Conservation (phyloP, 1,140 invertebrate genomes). For the Trachymyrmex cornetzi region DNA sequence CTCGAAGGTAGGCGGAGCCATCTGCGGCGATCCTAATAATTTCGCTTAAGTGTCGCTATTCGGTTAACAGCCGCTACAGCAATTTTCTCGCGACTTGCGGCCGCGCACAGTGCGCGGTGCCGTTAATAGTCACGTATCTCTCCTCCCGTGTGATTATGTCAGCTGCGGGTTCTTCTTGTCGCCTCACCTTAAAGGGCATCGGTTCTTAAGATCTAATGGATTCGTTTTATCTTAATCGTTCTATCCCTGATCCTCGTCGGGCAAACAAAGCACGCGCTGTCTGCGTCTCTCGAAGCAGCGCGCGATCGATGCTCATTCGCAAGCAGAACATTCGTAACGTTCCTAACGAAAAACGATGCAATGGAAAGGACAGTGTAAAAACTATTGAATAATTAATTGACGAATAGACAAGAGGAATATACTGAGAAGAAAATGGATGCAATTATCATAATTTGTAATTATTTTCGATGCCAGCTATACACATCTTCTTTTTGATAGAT, state of each 20-base stretch:
- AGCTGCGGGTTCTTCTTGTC: conserved; percentile 64
- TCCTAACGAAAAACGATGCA: neutral
- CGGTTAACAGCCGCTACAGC: conserved; percentile 57
- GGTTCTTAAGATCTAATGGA: conserved; percentile 61
- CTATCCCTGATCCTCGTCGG: conserved; percentile 40
- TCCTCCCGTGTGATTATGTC: conserved; percentile 67
- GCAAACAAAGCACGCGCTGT: conserved; percentile 57
- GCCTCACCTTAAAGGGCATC: conserved; percentile 66
- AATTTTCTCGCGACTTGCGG: conserved; percentile 55
- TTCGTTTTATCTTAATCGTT: conserved; percentile 55
- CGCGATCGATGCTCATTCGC: conserved; percentile 48
- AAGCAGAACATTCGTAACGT: neutral
- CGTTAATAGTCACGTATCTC: conserved; percentile 59
- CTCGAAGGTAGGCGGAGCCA: neutral
- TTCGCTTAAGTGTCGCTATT: conserved; percentile 54
- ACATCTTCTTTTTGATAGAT: too few relatives aligned
- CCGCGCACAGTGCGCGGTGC: neutral
- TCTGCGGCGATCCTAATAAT: conserved; percentile 55
- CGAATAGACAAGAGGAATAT: neutral
- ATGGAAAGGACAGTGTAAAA: neutral
- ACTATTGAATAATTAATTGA: neutral
- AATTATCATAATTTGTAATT: too few relatives aligned
- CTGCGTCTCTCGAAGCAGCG: conserved; percentile 22
- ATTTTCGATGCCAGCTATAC: too few relatives aligned
- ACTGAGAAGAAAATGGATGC: too few relatives aligned